Base-by-base conservation (phyloP, 2,888 invertebrate species). In the Ametastegia equiseti region DNA sequence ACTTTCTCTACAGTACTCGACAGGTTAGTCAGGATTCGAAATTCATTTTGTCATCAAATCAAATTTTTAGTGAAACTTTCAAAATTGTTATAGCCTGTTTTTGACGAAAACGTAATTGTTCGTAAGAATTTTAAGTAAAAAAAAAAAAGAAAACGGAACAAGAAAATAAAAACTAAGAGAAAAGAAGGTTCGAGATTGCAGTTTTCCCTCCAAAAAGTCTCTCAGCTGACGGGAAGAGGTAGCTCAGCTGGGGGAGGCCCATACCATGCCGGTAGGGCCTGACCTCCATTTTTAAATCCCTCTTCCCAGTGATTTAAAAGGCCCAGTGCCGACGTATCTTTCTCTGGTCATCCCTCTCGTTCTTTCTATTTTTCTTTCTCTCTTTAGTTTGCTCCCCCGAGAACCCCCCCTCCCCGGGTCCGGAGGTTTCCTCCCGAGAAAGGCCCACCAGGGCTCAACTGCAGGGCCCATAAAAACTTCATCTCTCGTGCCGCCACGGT, bases 281-380 rank as follows among this genome's bases (percentile, higher is more conserved):
- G 81, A 73, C 88, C 85, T 88, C 89, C 89, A 89, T 89, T 89
- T 89, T 89, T 89, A 89, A 89, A 89, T 89, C 88, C 86, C 89
- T 84, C 84, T 82, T 85, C 84, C 85, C 84, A 84, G 84, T 85
- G 87, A 88, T 89, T 89, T 89, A 89, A 89, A 89, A 88, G 88
- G 85, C 88, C 87, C 36, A 47, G 45, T 36, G 77, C 50, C 82
- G 50, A 67, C 79, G 83, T 82, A 57, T 78, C 77, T 42, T 82
- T 80, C 81, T 79, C 69, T 81, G 30, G 15, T 27, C 23, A 30
- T n/a, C 23, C 30, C 27, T 75, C 71, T 45, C 42, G 80, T 85
- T 63, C 80, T 81, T 81, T 81, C 80, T 65, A 36, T 69, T 45
- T 54, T 33, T 82, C 84, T 73, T 80, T 81, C 81, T 80, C 81